Evolutionary conservation across 2,797 vertebrate species (phyloP), one percentile per base, ranked within the genome.

Genomic region (Arctocebus calabarensis): DNA sequence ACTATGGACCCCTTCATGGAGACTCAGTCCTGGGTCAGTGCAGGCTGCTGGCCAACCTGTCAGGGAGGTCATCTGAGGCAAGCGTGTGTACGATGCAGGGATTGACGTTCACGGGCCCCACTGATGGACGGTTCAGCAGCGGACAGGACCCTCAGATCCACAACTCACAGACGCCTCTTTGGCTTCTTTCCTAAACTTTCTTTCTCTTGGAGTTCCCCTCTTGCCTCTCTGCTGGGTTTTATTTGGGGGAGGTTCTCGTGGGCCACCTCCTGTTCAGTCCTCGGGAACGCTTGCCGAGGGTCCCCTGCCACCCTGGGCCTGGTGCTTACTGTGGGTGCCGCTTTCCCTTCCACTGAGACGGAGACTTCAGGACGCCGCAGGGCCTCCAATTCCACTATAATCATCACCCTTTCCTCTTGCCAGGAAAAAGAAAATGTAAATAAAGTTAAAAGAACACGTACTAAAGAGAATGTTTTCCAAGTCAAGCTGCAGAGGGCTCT

Each of bases 111-210:
- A 68, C n/a, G 79, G 86, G 96, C 96, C 88, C 40, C 61, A 96
- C 96, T 62, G 97, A 97, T 96, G 92, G n/a, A 0, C 90, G 95
- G 91, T 97, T 97, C 97, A 96, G 86, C 61, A 94, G 95, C 97
- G 95, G 87, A 0, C 90, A 12, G 96, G 20, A 64, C 61, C 70
- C 83, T 61, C 0, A 19, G 94, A 43, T 78, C 4, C 20, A n/a
- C 79, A 34, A 68, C 62, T 61, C 88, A 78, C 14, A 52, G 14
- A 4, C 14, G 14, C 48, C 48, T 52, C 48, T 52, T 16, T 52
- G 48, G 5, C 59, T 40, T 88, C 86, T 45, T 79, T 70, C 20
- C 4, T 48, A 1, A 2, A 14, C 3, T 57, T 83, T 2, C 59
- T 74, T 61, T 48, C 5, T 23, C 10, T 6, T 7, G 34, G 10